Evolutionary conservation across 2,113 vertebrate species (phyloP), one percentile per base, ranked within the genome.

Genomic region (Nothoprocta pentlandii): DNA sequence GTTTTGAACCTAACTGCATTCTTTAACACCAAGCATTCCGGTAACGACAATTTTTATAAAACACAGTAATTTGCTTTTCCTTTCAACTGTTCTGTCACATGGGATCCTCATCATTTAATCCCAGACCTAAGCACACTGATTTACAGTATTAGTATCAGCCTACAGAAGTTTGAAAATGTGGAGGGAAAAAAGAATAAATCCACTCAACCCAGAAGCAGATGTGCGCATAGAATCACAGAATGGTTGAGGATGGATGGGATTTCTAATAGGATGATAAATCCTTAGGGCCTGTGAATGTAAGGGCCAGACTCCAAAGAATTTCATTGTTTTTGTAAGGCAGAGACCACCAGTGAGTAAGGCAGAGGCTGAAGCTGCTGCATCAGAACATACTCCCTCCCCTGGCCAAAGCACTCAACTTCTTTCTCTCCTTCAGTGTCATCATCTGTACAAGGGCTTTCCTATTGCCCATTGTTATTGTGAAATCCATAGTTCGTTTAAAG

Each of bases 301-400:
- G 58, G 53, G 51, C 68, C 68, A 54, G 10, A 42, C 74, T 30
- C 61, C 69, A 51, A 4, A 7, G 3, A 47, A 76, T 13, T 71
- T 6, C 32, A 78, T 51, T 0, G 4, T 5, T 64, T 89, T 32
- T 26, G 16, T 39, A 79, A 75, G 23, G 67, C 78, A 69, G 73
- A 80, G 56, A 58, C 30, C 54, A 56, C 54, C 54, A 56, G 30
- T 17, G 54, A 10, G 46, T 12, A 41, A 91, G 20, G 15, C 17
- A 76, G 36, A 68, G 85, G 77, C 28, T 23, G 47, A 12, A 73
- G 34, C 26, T 82, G 71, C 49, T 69, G 59, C 3, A 63, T 61
- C 59, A 80, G 46, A 22, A 88, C 92, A 90, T 68, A 93, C 94
- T 96, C 95, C 92, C 90, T 92, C 94, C 80, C 77, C 94, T 92